phyloP scores from a whole-genome alignment of 2,797 vertebrate genomes.

The Falco naumanni region DNA sequence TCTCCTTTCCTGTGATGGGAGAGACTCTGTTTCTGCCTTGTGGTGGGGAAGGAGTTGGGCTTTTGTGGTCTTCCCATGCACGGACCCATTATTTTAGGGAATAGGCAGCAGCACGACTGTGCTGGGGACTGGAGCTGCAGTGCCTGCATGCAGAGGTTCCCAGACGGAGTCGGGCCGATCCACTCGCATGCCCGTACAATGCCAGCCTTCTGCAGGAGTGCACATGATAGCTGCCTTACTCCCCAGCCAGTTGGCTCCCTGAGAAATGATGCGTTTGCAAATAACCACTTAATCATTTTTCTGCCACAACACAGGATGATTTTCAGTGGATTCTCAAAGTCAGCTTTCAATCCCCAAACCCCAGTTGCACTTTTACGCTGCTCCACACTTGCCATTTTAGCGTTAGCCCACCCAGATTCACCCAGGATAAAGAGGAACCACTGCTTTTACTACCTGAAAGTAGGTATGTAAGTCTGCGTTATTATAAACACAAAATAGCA shows the following conservation, averaged over 20 bases:
- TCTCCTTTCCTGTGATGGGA: slow-evolving; percentile 71
- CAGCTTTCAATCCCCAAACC: neutral
- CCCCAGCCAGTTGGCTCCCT: neutral
- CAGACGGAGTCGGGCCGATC: neutral
- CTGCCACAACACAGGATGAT: neutral
- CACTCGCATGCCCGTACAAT: neutral
- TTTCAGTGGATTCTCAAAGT: neutral
- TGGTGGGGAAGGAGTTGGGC: neutral
- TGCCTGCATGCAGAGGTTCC: rapidly evolving
- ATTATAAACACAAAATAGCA: neutral
- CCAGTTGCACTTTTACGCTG: neutral
- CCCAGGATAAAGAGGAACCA: neutral
- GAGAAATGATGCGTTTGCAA: neutral
- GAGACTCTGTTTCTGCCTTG: slow-evolving; percentile 50
- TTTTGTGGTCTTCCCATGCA: slow-evolving; percentile 21
- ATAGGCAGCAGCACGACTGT: neutral
- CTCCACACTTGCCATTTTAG: neutral
- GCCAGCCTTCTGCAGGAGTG: neutral
- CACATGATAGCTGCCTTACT: neutral
- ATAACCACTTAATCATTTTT: neutral
- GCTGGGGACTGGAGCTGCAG: neutral
- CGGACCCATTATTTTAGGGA: neutral
- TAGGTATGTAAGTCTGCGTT: neutral
- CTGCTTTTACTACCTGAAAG: neutral
- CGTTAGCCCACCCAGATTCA: neutral